Evolutionary conservation across 2,113 vertebrate genomes (phyloP).

Genomic region (Eleginops maclovinus): DNA sequence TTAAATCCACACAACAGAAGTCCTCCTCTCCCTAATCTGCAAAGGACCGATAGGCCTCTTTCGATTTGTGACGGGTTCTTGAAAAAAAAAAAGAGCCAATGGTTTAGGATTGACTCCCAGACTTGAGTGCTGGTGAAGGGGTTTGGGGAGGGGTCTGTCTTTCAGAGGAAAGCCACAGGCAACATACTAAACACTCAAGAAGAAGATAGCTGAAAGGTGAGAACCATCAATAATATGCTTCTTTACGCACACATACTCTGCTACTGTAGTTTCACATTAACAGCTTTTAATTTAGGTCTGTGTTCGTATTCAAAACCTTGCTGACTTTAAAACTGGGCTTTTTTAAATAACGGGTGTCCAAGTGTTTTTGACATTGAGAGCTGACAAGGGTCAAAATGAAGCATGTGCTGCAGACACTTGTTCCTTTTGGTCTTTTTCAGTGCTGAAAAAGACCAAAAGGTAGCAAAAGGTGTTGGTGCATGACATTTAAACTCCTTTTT

Average conservation of each 20-base stretch:
- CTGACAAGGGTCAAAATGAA: conserved; percentile 9
- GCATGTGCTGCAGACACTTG: background rate
- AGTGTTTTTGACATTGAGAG: conserved; percentile 62
- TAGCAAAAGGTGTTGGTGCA: background rate
- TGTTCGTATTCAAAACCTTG: background rate
- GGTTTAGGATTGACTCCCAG: background rate
- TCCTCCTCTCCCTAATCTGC: background rate
- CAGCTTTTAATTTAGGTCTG: background rate
- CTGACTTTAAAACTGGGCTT: background rate
- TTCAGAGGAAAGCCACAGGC: conserved; percentile 8
- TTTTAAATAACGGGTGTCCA: background rate
- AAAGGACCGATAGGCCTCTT: background rate
- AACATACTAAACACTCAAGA: background rate
- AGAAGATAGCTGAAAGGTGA: conserved; percentile 31
- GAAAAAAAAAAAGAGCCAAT: background rate
- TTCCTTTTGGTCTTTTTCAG: background rate
- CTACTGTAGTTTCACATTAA: background rate
- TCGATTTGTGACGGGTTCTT: background rate
- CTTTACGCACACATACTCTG: background rate
- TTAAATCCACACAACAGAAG: too few species aligned
- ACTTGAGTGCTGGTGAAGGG: background rate
- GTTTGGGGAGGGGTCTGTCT: background rate
- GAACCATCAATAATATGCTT: background rate
- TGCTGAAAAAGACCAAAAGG: background rate
- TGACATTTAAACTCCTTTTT: background rate